Evolutionary conservation across 2,113 vertebrate genomes (phyloP), one percentile per base, ranked within the genome.

Genomic region (Danionella cerebrum): DNA sequence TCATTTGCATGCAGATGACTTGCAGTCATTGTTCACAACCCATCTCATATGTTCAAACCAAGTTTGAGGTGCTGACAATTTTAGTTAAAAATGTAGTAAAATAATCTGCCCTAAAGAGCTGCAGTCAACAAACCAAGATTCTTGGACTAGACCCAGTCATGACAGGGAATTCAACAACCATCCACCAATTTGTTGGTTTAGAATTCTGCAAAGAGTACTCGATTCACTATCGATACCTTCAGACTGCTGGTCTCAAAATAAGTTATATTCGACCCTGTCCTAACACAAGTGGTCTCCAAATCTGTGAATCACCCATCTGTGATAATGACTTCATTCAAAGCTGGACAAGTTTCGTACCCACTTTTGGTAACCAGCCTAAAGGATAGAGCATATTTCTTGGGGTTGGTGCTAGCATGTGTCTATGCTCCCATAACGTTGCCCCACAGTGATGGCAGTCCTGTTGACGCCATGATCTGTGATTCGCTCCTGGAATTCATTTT

Each of bases 321-420:
- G 27, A 19, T 53, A 22, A 48, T 3, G 22, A 7, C 25, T 13
- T 48, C 24, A 24, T 48, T n/a, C 5, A 1, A 11, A 45, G 9
- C 6, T 2, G 1, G 22, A n/a, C n/a, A 14, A 9, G 5, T 51
- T 29, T 51, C 10, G n/a, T 19, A 31, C 16, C 41, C 6, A 13
- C 58, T 62, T 39, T 25, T 19, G 25, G 39, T 47, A 18, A 27
- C 53, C 55, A 60, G 44, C 52, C 42, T 59, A 24, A 33, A 6
- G 27, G 44, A 47, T 35, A 59, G 38, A 65, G 36, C 31, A 50
- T 14, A 52, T 53, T 45, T 14, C 12, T 54, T 35, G 22, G 36
- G 53, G 44, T 71, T 71, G 64, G 73, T 75, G 73, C 73, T 71
- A 71, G 62, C 41, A 44, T 22, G 45, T 57, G 68, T 42, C 54